Evolutionary conservation across 2,113 vertebrate species (phyloP).

Genomic region (Tursiops truncatus): DNA sequence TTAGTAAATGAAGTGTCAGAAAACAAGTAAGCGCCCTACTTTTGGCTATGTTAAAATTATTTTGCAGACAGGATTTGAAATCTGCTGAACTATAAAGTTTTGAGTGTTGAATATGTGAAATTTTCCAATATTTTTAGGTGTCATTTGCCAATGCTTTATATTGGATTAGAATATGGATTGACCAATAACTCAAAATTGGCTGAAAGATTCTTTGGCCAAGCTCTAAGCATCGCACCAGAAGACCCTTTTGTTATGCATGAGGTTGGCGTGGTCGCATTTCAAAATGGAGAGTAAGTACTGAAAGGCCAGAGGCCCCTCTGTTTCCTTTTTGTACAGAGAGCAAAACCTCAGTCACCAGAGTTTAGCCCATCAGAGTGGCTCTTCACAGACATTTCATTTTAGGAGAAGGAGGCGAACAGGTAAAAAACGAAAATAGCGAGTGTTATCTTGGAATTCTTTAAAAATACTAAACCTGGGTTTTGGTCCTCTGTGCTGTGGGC

Average conservation of each 20-base stretch:
- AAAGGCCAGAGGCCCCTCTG: not conserved
- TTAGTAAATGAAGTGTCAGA: not conserved
- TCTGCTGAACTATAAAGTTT: not conserved
- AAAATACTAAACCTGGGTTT: not conserved
- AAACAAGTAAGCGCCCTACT: not conserved
- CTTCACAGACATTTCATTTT: not conserved
- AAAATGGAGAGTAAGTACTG: conserved; percentile 97
- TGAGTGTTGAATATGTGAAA: not conserved
- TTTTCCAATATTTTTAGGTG: conserved; percentile 85
- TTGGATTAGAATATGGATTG: conserved; percentile 97
- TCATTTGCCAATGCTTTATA: conserved; percentile 98
- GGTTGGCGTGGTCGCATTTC: conserved; percentile 98
- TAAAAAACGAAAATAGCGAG: not conserved
- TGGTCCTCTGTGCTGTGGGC: not conserved
- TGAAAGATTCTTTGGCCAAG: conserved; percentile 98
- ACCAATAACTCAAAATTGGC: conserved; percentile 99
- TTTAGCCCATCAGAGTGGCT: not conserved
- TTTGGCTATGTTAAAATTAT: not conserved
- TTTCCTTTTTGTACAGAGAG: not conserved
- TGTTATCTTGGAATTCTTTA: not conserved
- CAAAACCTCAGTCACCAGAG: not conserved
- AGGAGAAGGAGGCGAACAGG: not conserved
- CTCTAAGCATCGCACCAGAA: conserved; percentile 97
- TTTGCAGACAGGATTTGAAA: not conserved
- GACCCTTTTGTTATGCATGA: conserved; percentile 99